Evolutionary conservation across 2,797 vertebrate species (phyloP).

Genomic region (Spatula clypeata): DNA sequence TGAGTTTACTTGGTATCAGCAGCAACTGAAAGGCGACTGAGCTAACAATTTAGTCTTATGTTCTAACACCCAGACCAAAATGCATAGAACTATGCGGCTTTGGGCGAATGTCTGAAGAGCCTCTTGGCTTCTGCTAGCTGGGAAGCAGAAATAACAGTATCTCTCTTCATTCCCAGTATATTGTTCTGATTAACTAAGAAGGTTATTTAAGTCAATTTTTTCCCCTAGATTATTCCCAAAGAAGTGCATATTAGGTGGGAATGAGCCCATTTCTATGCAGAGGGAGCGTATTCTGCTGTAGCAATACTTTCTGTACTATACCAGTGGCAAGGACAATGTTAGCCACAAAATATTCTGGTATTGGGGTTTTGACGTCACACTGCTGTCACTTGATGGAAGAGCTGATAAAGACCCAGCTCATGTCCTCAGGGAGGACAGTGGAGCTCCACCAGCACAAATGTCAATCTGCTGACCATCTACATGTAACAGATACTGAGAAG

Average conservation of each 20-base stretch:
- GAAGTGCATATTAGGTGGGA: neutral
- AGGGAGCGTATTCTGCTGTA: neutral
- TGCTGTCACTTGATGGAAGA: neutral
- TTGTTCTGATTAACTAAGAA: neutral
- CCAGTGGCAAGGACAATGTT: neutral
- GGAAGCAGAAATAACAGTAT: neutral
- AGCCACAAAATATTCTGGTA: neutral
- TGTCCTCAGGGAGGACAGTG: neutral
- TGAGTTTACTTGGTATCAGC: neutral
- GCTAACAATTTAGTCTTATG: neutral
- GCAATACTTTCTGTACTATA: neutral
- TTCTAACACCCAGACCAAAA: neutral
- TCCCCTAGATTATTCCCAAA: neutral
- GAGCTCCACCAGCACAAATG: neutral
- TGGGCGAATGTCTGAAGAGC: neutral
- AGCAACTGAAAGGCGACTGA: neutral
- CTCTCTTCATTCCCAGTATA: neutral
- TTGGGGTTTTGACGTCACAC: neutral
- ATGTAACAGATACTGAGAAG: neutral
- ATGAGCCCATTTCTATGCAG: neutral
- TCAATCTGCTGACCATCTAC: neutral
- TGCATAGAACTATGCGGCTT: fast-evolving
- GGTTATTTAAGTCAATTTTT: neutral
- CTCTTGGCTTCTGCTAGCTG: neutral
- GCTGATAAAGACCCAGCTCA: neutral